phyloP scores from a whole-genome alignment of 2,797 vertebrate genomes.

The Diplodus puntazzo region DNA sequence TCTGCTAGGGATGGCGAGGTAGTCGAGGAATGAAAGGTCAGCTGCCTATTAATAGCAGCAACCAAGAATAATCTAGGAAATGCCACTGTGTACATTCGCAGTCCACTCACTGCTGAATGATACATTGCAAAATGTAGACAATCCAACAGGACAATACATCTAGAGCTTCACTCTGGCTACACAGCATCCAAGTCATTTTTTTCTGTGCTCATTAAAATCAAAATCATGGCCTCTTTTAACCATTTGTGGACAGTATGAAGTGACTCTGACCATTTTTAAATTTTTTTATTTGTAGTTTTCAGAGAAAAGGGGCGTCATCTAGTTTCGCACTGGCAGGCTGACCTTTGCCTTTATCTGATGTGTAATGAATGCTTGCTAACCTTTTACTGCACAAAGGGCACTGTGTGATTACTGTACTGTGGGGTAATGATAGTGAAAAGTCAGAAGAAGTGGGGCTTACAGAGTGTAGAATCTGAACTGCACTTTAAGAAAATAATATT shows the following conservation, averaged over 20 bases:
- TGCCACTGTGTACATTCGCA: conserved; percentile 35
- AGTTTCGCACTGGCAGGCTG: background rate
- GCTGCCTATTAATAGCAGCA: conserved; percentile 64
- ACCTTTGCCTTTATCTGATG: conserved; percentile 52
- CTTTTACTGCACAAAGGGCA: conserved; percentile 42
- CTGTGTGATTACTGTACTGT: conserved; percentile 24
- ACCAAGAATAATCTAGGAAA: conserved; percentile 44
- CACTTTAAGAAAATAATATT: conserved; percentile 6
- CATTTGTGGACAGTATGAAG: background rate
- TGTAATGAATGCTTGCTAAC: conserved; percentile 30
- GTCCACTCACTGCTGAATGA: conserved; percentile 8
- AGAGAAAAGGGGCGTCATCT: background rate
- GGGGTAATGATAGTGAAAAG: conserved; percentile 22
- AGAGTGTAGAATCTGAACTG: background rate
- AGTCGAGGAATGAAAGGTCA: conserved; percentile 67
- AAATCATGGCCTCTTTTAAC: background rate
- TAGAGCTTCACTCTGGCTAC: background rate
- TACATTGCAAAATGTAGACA: conserved; percentile 12
- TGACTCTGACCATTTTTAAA: background rate
- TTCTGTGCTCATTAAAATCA: too few species aligned
- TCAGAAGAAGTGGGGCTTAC: background rate
- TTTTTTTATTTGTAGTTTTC: background rate
- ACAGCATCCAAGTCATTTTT: background rate
- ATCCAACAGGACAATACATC: background rate
- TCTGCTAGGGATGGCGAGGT: conserved; percentile 14